These are phyloP conservation scores for Sclerurus mexicanus DNA, from an alignment of 2,113 vertebrate genomes.

Conservation along the genomic window DNA sequence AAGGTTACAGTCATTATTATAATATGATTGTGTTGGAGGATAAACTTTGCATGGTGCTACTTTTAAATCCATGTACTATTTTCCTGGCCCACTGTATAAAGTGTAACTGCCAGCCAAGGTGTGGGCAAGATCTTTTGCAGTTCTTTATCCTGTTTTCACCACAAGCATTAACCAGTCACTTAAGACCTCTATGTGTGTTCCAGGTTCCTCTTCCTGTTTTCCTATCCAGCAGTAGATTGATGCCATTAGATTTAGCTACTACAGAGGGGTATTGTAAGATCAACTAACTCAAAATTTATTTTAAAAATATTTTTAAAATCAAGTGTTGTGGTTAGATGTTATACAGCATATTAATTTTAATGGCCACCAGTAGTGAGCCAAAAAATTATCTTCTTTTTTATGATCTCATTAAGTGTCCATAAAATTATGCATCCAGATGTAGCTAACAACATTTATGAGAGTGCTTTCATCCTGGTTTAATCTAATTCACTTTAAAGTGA, in stretches of 20 bases:
- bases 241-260: background rate
- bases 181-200: background rate
- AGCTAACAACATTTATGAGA: background rate
- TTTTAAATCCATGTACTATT: background rate
- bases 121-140: background rate
- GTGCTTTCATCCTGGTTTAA: background rate
- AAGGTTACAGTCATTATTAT: background rate
- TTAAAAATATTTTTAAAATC: background rate
- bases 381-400: background rate
- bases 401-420: background rate
- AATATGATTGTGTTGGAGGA: background rate
- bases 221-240: background rate
- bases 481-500: background rate
- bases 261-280: background rate
- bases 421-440: background rate
- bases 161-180: background rate
- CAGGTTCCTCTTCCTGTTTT: background rate
- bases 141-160: background rate
- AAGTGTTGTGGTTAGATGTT: background rate
- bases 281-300: background rate
- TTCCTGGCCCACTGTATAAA: background rate
- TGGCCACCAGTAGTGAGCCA: background rate
- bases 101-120: background rate
- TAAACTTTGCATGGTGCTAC: background rate
- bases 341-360: background rate